phyloP scores from a whole-genome alignment of 2,113 vertebrate genomes.

The Chrysemys picta region DNA sequence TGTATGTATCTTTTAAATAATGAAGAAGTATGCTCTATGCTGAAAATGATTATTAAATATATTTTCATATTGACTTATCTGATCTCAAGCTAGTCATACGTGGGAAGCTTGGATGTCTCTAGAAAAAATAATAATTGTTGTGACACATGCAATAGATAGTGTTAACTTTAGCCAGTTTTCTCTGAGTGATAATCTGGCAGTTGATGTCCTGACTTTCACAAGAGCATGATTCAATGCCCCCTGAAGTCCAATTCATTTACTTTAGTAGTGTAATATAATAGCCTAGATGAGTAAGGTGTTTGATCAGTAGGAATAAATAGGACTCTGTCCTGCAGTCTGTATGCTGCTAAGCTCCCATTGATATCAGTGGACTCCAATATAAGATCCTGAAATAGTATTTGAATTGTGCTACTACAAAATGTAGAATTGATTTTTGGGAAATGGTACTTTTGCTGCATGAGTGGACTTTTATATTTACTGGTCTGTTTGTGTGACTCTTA shows the following conservation, averaged over 20 bases:
- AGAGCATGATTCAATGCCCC: rapidly evolving
- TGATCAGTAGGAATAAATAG: background rate
- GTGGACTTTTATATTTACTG: background rate
- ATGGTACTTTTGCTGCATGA: background rate
- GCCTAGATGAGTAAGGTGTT: background rate
- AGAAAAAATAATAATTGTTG: background rate
- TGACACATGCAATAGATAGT: rapidly evolving
- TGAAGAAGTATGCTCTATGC: background rate
- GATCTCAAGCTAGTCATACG: background rate
- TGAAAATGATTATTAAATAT: background rate
- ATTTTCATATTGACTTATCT: background rate
- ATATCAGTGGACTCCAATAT: background rate
- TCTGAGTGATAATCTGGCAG: background rate
- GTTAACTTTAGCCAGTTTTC: background rate
- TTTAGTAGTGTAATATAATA: rapidly evolving
- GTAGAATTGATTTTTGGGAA: background rate
- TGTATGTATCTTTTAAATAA: background rate
- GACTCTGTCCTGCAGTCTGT: background rate
- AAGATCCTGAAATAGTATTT: background rate
- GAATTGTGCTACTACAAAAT: background rate
- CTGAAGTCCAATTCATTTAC: background rate
- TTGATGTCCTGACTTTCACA: background rate
- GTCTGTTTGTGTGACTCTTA: conserved; percentile 66
- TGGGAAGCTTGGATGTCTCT: background rate
- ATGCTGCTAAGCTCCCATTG: background rate